Evolutionary conservation across 2,797 vertebrate genomes (phyloP), one percentile per base, ranked within the genome.

Genomic region (Takifugu rubripes): DNA sequence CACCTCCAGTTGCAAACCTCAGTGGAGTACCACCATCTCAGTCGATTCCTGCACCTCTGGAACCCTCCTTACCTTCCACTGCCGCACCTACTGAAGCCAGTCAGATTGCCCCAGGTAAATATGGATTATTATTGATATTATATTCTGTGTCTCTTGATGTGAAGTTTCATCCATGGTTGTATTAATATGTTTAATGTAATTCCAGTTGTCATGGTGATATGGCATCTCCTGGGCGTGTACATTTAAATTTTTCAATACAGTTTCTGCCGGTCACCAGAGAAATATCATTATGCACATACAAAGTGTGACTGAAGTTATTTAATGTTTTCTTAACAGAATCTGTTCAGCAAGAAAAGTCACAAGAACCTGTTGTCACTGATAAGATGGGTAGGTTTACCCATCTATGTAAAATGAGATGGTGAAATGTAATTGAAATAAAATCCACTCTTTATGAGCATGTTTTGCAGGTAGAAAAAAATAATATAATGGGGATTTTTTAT

Each of bases 361-460:
- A 88, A 48, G 89, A 89, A 60, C 64, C 84, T 62, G 70, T 52
- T 77, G 56, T 74, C 56, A 64, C 59, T 64, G 90, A 90, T 66
- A 91, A 90, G 87, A 83, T 72, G 0, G 82, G 92, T 93, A 78
- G 82, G 66, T 51, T 21, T 25, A 14, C 11, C 56, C 29, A n/a
- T 49, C 8, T 47, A 12, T 46, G 56, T 1, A 56, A 45, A 50
- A 31, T 31, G 17, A 16, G 12, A 17, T 12, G 17, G 1, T 17
- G 55, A 10, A 40, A 3, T 27, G 16, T 47, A 12, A 3, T 9
- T 42, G 43, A 11, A 27, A 60, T 48, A 25, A 24, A 25, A 2
- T 40, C 11, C 21, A 21, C 21, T 40, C 11, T 40, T 40, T 40
- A 40, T 40, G 12, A 40, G 3, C 36, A 14, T 40, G 14, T 40